phyloP scores from a whole-genome alignment of 2,797 vertebrate species.

The Gorsachius magnificus region DNA sequence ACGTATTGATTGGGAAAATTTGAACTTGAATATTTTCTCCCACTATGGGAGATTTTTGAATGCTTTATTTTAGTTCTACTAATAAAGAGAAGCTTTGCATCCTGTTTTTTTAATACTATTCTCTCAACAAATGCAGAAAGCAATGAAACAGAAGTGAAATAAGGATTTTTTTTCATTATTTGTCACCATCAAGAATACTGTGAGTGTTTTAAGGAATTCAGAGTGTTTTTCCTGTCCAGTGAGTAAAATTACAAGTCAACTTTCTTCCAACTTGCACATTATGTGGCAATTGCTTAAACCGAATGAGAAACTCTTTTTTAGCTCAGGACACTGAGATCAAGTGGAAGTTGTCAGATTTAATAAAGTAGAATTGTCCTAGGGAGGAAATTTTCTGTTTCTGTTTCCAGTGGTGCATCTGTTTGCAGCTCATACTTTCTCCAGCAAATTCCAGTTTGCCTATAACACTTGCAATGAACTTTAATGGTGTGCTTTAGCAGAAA shows the following conservation, averaged over 20 bases:
- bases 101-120: not conserved
- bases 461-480: slow-evolving; percentile 71
- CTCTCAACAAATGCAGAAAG: not conserved
- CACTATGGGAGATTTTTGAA: not conserved
- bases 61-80: not conserved
- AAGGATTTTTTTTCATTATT: not conserved
- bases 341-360: slow-evolving; percentile 68
- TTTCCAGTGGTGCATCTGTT: slow-evolving; percentile 70
- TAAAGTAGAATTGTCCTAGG: slow-evolving; percentile 55
- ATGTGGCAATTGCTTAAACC: slow-evolving; percentile 47
- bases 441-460: slow-evolving; percentile 56
- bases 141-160: not conserved
- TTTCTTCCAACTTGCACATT: slow-evolving; percentile 15
- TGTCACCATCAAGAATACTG: not conserved
- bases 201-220: not conserved
- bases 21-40: not conserved
- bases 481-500: slow-evolving; percentile 71
- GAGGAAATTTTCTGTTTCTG: slow-evolving; percentile 61
- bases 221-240: not conserved
- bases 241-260: slow-evolving; percentile 45
- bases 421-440: slow-evolving; percentile 47
- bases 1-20: not conserved
- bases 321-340: slow-evolving; percentile 44
- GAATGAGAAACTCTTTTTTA: slow-evolving; percentile 47
- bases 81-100: not conserved